Percentiles rank a stretch among this genome's conserved stretches.
Conservation (phyloP, 2,797 vertebrate species). For the Zalophus californianus region DNA sequence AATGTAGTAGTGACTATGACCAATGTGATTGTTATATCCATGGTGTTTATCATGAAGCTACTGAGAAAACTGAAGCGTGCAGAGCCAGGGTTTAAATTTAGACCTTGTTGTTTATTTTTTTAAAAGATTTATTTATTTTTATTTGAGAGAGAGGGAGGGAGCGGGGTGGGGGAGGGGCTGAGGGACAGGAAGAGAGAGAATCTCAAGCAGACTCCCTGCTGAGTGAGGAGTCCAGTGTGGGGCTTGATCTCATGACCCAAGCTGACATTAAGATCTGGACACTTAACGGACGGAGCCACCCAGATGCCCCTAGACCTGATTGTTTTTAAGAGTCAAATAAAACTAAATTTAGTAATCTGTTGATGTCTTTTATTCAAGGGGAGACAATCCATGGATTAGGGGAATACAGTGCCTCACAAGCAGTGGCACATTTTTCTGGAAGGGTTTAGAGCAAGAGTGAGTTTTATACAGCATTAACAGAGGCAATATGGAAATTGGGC, state of each 20-base stretch:
- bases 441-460: background rate
- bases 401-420: background rate
- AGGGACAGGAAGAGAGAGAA: background rate
- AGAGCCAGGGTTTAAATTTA: background rate
- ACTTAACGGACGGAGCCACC: background rate
- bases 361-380: background rate
- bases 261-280: background rate
- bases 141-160: background rate
- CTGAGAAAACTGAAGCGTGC: background rate
- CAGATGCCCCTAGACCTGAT: background rate
- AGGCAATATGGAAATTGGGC: background rate
- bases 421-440: background rate
- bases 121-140: background rate
- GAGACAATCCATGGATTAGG: no score
- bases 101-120: background rate
- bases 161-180: background rate
- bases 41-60: background rate
- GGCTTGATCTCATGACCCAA: background rate
- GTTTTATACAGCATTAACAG: background rate
- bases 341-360: background rate
- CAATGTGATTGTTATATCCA: background rate
- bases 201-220: background rate
- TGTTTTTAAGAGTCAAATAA: background rate
- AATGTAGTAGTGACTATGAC: background rate
- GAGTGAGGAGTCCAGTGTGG: background rate